These are phyloP conservation scores for Leuciscus idus DNA, from an alignment of 2,113 vertebrate species.

Conservation along the genomic window DNA sequence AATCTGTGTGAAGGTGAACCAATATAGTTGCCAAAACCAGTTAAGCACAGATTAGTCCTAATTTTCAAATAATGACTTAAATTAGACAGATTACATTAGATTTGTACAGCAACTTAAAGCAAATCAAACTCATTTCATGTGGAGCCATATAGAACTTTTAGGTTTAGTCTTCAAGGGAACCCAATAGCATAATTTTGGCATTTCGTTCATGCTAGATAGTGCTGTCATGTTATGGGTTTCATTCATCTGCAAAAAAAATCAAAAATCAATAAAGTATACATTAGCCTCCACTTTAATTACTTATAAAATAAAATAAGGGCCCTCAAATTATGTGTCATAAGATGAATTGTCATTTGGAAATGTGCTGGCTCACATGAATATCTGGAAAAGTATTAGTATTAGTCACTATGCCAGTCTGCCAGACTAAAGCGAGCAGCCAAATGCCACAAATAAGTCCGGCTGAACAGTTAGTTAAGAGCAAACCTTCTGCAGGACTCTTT, in stretches of 20 bases:
- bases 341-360: not conserved
- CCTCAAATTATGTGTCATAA: not conserved
- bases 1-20: not conserved
- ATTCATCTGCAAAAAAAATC: not conserved
- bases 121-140: not conserved
- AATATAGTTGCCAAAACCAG: not conserved
- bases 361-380: not conserved
- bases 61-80: not conserved
- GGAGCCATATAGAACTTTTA: not conserved
- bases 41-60: not conserved
- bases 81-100: not conserved
- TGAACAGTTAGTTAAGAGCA: conserved; percentile 7
- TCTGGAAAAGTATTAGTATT: conserved; percentile 13
- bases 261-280: not conserved
- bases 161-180: too few relatives aligned
- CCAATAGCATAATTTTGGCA: too few relatives aligned
- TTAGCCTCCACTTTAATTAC: not conserved
- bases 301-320: not conserved
- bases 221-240: not conserved
- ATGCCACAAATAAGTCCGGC: not conserved
- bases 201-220: not conserved
- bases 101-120: not conserved
- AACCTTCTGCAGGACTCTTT: not conserved
- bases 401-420: not conserved
- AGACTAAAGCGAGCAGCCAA: not conserved